Percentiles rank a stretch among this genome's conserved stretches.
Evolutionary conservation across 1,140 invertebrate genomes (phyloP).

Genomic region (Tetragonula clypearis): DNA sequence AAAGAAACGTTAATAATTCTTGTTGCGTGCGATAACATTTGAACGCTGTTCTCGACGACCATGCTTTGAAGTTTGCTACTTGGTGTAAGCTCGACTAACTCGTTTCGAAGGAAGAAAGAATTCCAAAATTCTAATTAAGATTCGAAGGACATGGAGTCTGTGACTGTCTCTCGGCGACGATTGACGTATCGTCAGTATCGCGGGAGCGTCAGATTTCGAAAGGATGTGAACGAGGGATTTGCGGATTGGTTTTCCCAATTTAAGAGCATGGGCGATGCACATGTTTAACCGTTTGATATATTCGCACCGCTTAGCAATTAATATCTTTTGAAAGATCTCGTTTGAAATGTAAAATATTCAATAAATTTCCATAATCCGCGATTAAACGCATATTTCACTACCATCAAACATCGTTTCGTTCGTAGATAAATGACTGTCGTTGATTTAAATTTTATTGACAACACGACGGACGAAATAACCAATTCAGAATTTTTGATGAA

Average conservation of each 20-base stretch:
- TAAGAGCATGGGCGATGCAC: not conserved
- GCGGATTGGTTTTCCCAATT: not conserved
- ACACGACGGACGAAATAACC: not conserved
- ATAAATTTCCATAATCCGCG: too few species aligned
- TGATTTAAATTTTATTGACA: not conserved
- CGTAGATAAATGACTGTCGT: not conserved
- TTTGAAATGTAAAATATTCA: too few species aligned
- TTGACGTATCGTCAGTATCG: not conserved
- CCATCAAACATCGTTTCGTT: too few species aligned
- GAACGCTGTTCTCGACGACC: too few species aligned
- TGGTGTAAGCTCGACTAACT: not conserved
- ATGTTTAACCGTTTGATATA: too few species aligned
- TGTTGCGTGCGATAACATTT: too few species aligned
- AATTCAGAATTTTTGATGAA: not conserved
- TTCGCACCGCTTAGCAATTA: not conserved
- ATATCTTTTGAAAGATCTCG: too few species aligned
- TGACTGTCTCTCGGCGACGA: not conserved
- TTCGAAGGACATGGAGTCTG: not conserved
- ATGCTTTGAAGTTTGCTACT: not conserved
- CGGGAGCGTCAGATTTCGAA: not conserved
- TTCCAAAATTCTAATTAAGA: not conserved
- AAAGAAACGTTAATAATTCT: too few species aligned
- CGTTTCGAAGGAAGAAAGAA: not conserved
- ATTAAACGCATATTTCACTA: too few species aligned
- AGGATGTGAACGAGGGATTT: constrained; percentile 6